Conservation (phyloP, 2,888 invertebrate genomes). For the Megamerina dolium region DNA sequence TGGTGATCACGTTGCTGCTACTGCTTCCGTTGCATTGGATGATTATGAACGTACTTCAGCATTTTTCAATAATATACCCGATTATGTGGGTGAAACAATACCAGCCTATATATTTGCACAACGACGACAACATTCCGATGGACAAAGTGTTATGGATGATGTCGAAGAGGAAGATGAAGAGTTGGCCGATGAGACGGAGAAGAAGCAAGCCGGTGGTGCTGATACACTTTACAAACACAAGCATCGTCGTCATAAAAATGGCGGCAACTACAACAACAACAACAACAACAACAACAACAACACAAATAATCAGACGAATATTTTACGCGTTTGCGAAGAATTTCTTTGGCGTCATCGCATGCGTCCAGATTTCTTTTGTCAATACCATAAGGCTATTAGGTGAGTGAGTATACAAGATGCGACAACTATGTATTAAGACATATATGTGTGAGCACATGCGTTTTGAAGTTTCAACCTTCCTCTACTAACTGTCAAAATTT, state of each 20-base stretch:
- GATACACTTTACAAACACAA: neutral
- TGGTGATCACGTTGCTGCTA: constrained; percentile 8
- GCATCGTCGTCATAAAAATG: constrained; percentile 11
- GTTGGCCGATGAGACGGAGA: neutral
- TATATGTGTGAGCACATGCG: too few relatives aligned
- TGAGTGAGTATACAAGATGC: constrained; percentile 29
- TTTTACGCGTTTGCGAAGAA: constrained; percentile 56
- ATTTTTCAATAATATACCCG: constrained; percentile 44
- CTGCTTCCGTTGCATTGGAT: constrained; percentile 11
- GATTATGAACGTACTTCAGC: constrained; percentile 37
- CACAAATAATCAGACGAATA: constrained; percentile 27
- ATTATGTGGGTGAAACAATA: constrained; percentile 34
- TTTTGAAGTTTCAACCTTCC: too few relatives aligned
- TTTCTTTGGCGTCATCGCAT: constrained; percentile 61
- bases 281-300: neutral
- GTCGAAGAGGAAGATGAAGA: neutral
- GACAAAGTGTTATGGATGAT: constrained; percentile 3
- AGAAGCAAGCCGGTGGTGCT: neutral
- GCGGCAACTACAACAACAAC: constrained; percentile 17
- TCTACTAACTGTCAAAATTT: too few relatives aligned
- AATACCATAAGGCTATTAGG: constrained; percentile 56
- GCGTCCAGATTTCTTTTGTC: constrained; percentile 72
- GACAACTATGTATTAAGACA: neutral
- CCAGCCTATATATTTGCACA: constrained; percentile 20
- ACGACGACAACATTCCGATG: constrained; percentile 10